Evolutionary conservation across 2,113 vertebrate species (phyloP), one percentile per base, ranked within the genome.

Genomic region (Pygoscelis antarcticus): DNA sequence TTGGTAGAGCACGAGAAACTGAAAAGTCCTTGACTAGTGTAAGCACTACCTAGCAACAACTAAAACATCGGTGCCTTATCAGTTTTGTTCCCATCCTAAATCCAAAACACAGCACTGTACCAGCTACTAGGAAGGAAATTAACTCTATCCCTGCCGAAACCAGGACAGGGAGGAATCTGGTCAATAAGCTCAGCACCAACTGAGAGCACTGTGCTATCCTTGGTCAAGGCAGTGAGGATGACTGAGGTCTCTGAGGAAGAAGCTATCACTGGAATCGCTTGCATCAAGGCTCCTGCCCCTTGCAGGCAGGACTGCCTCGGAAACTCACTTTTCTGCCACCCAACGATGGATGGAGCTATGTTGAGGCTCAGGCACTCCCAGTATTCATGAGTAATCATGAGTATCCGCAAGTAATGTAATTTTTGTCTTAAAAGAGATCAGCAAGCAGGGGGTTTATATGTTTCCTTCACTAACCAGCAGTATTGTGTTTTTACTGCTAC

Each of bases 341-440:
- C 0, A 3, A 8, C 0, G 1, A 47, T 76, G 11, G n/a, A 3
- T 29, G 30, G 10, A 80, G 38, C 6, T 34, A 2, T 40, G 23
- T 23, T 40, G 21, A 87, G 29, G 57, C 15, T 52, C 26, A 38
- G 3, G 10, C 34, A n/a, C 16, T 66, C 13, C n/a, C 12, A n/a
- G 13, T 26, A 26, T 42, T 72, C 18, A 10, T n/a, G 9, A 85
- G 10, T 49, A 68, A 57, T 52, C 30, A 30, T 4, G 9, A 58
- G 4, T 42, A 64, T 46, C 57, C 49, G 46, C 36, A 30, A 40
- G 2, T 44, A 78, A 47, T 25, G 34, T 22, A 30, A 8, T 3
- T 8, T 77, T 44, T 84, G 34, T 30, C 58, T 83, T 9, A 47
- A 46, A 74, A 52, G 38, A 69, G 9, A 27, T 58, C 66, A 64